A percentile compares a stretch with the other conserved stretches of the same genome.
Evolutionary conservation across 1,140 invertebrate genomes (phyloP).

Genomic region (Pseudomyrmex pallidus): DNA sequence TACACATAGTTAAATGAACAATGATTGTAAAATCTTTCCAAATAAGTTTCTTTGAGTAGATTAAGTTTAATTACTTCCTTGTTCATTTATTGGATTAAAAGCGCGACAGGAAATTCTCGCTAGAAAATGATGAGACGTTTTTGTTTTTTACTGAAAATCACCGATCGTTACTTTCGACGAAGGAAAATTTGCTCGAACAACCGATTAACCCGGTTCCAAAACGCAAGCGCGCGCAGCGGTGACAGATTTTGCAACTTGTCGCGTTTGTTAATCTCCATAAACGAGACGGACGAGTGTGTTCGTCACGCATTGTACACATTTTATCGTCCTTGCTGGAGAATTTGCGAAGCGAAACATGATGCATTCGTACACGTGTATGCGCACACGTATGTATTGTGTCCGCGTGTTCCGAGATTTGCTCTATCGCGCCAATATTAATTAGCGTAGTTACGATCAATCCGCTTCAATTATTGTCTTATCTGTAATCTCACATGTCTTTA

Average conservation of each 20-base stretch:
- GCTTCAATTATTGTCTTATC: background rate
- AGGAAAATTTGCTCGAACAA: constrained; percentile 8
- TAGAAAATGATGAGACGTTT: background rate
- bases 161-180: background rate
- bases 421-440: background rate
- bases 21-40: no score
- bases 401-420: background rate
- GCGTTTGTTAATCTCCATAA: constrained; percentile 17
- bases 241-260: constrained; percentile 26
- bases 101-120: no score
- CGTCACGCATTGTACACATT: constrained; percentile 16
- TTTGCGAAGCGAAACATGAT: background rate
- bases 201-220: background rate
- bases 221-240: background rate
- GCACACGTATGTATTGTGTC: no score
- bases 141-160: no score
- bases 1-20: no score
- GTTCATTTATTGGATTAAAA: no score
- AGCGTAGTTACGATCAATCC: background rate
- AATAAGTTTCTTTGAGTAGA: no score
- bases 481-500: constrained; percentile 5
- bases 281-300: constrained; percentile 10
- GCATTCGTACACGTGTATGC: background rate
- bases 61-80: no score
- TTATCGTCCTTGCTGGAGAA: constrained; percentile 38